Evolutionary conservation across 92 coral and sea anemone genomes (phyloP).

Genomic region (Palythoa grandis): DNA sequence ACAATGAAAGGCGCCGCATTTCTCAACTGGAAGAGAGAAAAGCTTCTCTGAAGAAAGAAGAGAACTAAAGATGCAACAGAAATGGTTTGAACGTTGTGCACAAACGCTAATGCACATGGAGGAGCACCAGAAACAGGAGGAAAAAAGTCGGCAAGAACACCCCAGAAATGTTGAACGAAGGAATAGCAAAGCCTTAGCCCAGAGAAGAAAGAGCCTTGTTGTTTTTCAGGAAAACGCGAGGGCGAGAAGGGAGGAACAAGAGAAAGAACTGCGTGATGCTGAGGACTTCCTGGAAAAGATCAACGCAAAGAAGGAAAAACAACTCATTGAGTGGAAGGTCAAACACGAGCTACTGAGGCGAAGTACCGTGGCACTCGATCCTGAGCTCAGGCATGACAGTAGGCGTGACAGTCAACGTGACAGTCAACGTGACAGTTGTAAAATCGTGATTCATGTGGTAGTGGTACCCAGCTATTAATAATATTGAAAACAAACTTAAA

Average conservation of each 20-base stretch:
- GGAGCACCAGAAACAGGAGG: conserved; percentile 54
- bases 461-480: too few relatives aligned
- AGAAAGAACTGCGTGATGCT: conserved; percentile 70
- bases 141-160: conserved; percentile 51
- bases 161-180: conserved; percentile 65
- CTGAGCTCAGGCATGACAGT: conserved; percentile 1
- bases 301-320: conserved; percentile 65
- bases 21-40: conserved; percentile 53
- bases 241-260: conserved; percentile 63
- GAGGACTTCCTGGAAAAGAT: conserved; percentile 73
- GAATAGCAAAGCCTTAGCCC: conserved; percentile 49
- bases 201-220: conserved; percentile 57
- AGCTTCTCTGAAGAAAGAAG: conserved; percentile 48
- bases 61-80: conserved; percentile 64
- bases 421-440: too few relatives aligned
- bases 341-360: conserved; percentile 67
- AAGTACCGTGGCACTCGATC: conserved; percentile 16
- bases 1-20: conserved; percentile 57
- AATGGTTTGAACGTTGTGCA: conserved; percentile 77
- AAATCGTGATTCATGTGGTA: too few relatives aligned
- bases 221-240: conserved; percentile 53
- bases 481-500: too few relatives aligned
- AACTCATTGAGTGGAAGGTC: conserved; percentile 71
- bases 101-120: conserved; percentile 60
- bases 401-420: too few relatives aligned